phyloP scores from a whole-genome alignment of 2,888 invertebrate species.

The Cephalotes varians region DNA sequence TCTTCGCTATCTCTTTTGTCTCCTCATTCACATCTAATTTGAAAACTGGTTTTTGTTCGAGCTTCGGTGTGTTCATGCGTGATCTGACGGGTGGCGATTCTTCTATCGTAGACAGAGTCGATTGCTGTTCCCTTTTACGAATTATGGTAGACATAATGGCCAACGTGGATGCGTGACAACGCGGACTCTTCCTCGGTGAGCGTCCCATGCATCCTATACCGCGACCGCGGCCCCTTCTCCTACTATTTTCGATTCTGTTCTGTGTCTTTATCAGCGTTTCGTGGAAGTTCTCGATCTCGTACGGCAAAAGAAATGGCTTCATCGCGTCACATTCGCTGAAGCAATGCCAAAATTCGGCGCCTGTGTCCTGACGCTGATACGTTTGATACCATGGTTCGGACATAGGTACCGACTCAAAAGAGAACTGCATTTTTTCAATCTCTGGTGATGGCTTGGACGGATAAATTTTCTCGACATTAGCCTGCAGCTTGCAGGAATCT shows the following conservation, averaged over 20 bases:
- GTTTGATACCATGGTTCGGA: constrained; percentile 93
- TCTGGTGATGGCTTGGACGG: constrained; percentile 84
- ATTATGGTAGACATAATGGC: constrained; percentile 90
- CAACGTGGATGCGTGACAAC: constrained; percentile 95
- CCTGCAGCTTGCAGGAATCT: background rate
- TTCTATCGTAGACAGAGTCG: constrained; percentile 59
- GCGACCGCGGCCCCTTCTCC: constrained; percentile 71
- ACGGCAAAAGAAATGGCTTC: constrained; percentile 91
- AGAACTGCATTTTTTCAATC: constrained; percentile 89
- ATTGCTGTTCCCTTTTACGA: constrained; percentile 80
- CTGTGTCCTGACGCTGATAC: constrained; percentile 91
- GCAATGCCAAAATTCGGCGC: constrained; percentile 89
- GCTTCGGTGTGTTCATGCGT: constrained; percentile 62
- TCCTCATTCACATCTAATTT: constrained; percentile 81
- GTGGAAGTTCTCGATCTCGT: constrained; percentile 88
- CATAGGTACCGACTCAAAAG: constrained; percentile 91
- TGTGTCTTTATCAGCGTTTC: constrained; percentile 77
- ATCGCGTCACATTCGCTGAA: constrained; percentile 88
- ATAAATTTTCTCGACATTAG: constrained; percentile 75
- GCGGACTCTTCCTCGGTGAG: constrained; percentile 93
- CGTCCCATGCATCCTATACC: constrained; percentile 81
- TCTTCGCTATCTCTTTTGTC: constrained; percentile 83
- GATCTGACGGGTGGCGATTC: constrained; percentile 63
- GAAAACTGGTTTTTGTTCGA: constrained; percentile 66
- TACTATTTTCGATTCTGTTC: constrained; percentile 65